Evolutionary conservation across 2,797 vertebrate species (phyloP).

Genomic region (Galago senegalensis): DNA sequence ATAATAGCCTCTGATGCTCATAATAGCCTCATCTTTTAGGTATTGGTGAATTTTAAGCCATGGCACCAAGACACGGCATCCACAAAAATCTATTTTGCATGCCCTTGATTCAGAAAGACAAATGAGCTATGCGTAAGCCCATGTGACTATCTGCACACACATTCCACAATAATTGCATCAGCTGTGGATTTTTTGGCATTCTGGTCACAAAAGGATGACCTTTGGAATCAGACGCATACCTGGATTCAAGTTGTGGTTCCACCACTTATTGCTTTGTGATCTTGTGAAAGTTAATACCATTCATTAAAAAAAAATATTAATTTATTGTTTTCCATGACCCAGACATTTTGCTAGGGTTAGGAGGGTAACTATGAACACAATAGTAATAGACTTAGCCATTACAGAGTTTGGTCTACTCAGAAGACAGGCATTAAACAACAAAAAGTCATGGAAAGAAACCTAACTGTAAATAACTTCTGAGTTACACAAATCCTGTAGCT

Average conservation of each 20-base stretch:
- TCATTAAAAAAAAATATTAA: background rate
- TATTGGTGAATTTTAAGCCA: background rate
- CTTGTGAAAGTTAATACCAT: background rate
- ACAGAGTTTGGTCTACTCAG: background rate
- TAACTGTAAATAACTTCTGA: background rate
- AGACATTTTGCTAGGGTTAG: background rate
- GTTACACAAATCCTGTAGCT: background rate
- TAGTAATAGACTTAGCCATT: background rate
- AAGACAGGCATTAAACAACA: background rate
- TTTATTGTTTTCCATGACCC: background rate
- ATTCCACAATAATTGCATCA: background rate
- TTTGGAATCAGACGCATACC: background rate
- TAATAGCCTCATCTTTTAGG: background rate
- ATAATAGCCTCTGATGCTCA: background rate
- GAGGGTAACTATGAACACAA: background rate
- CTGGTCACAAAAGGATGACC: background rate
- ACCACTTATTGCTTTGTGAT: background rate
- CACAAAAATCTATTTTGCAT: background rate
- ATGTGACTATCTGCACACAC: background rate
- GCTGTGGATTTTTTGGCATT: background rate
- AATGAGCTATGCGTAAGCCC: background rate
- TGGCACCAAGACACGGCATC: background rate
- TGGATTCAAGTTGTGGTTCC: background rate
- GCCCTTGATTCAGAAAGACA: background rate
- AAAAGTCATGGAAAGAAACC: background rate